These are phyloP conservation scores for Lasioglossum pauxillum DNA, from an alignment of 2,888 invertebrate species.

Conservation along the genomic window DNA sequence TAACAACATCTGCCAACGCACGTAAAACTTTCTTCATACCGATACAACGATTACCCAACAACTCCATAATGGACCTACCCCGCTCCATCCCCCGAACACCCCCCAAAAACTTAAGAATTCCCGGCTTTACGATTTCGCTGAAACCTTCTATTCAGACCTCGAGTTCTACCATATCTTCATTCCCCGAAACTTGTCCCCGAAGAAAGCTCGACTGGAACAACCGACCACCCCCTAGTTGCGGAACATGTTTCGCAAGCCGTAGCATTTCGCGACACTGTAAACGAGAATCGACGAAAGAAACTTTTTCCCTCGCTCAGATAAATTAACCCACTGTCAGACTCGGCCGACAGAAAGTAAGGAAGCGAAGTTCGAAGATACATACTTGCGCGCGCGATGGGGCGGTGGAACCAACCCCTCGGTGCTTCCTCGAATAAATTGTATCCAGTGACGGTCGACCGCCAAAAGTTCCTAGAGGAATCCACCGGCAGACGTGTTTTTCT, in stretches of 20 bases:
- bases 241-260: background rate
- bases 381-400: background rate
- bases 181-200: background rate
- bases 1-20: too few species aligned
- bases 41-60: background rate
- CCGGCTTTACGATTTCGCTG: background rate
- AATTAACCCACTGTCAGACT: constrained; percentile 64
- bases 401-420: background rate
- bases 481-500: constrained; percentile 63
- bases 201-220: background rate
- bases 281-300: constrained; percentile 38
- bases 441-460: constrained; percentile 34
- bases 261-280: constrained; percentile 44
- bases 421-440: constrained; percentile 60
- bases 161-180: background rate
- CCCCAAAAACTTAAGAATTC: background rate
- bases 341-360: constrained; percentile 29
- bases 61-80: background rate
- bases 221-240: background rate
- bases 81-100: background rate
- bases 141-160: background rate
- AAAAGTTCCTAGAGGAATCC: constrained; percentile 37
- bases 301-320: constrained; percentile 53
- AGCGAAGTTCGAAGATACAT: constrained; percentile 34
- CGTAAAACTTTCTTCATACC: background rate